Conservation (phyloP, 2,888 invertebrate species). For the Cerceris rybyensis region DNA sequence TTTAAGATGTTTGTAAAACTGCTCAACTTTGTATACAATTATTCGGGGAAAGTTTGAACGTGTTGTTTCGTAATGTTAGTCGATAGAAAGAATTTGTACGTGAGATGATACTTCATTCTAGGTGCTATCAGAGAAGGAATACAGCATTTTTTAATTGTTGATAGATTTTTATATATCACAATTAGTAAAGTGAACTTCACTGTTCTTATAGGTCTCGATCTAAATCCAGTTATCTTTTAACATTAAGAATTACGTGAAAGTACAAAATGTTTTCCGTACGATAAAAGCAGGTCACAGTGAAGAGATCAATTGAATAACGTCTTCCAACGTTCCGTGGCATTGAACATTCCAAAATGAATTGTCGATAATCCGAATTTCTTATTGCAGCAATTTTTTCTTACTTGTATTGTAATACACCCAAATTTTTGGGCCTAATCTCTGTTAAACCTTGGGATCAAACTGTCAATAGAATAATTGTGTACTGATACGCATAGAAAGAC, state of each 20-base stretch:
- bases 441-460: conserved; percentile 61
- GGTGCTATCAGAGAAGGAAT: conserved; percentile 45
- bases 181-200: conserved; percentile 8
- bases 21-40: conserved; percentile 67
- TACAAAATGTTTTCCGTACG: conserved; percentile 51
- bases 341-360: conserved; percentile 64
- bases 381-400: conserved; percentile 36
- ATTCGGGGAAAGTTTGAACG: conserved; percentile 53
- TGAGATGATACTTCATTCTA: conserved; percentile 44
- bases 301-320: conserved; percentile 45
- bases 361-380: conserved; percentile 51
- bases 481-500: conserved; percentile 38
- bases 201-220: conserved; percentile 16
- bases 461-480: conserved; percentile 52
- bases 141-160: conserved; percentile 42
- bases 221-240: conserved; percentile 34
- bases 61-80: conserved; percentile 40
- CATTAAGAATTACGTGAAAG: conserved; percentile 42
- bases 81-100: conserved; percentile 31
- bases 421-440: conserved; percentile 59
- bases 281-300: conserved; percentile 33
- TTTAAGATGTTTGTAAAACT: conserved; percentile 50
- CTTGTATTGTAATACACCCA: conserved; percentile 13
- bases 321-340: conserved; percentile 59
- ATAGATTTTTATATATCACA: conserved; percentile 48